Base-by-base conservation (phyloP, 2,797 vertebrate species). In the Channallabes apus region DNA sequence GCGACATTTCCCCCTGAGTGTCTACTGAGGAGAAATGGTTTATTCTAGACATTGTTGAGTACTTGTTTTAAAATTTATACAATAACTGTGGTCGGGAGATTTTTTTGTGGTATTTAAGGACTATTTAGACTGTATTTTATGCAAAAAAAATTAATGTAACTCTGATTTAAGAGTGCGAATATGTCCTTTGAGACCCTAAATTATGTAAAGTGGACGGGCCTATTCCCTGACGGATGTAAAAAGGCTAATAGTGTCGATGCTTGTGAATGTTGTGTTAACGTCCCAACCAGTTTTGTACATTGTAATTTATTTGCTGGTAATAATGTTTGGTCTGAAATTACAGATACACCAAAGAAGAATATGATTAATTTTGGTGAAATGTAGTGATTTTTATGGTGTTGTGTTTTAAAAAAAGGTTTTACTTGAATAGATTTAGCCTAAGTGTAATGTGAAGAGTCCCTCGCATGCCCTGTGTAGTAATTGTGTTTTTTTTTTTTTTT, bases 291-390 rank as follows among this genome's bases (percentile, higher is more conserved):
- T 98, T 98, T 97, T 97, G 96, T 98, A 98, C 95, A 96, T 95
- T 95, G 95, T 99, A 97, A 99, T 98, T 99, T 99, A 98, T 99
- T 99, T 97, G 95, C 94, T 96, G 95, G 93, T 94, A 95, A 94
- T 94, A 94, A 93, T 93, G 92, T 89, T 83, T 92, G 91, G 93
- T 93, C 93, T 94, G 96, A 92, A 97, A 96, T 96, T 97, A 96
- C 96, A 96, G 95, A 97, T 94, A 97, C 97, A 97, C 97, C 98
- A 99, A 99, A 99, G 97, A 98, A 95, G 94, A 96, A 92, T 95
- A 95, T 94, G 95, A 94, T 95, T 95, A 95, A 95, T 97, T 97
- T 96, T 96, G 96, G 97, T 98, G 96, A 96, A 94, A 94, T 94
- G 91, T 96, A 94, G 93, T 96, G 92, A 95, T 95, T 95, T 96